Evolutionary conservation across 2,888 invertebrate species (phyloP).

Genomic region (Sepioteuthis lessoniana): DNA sequence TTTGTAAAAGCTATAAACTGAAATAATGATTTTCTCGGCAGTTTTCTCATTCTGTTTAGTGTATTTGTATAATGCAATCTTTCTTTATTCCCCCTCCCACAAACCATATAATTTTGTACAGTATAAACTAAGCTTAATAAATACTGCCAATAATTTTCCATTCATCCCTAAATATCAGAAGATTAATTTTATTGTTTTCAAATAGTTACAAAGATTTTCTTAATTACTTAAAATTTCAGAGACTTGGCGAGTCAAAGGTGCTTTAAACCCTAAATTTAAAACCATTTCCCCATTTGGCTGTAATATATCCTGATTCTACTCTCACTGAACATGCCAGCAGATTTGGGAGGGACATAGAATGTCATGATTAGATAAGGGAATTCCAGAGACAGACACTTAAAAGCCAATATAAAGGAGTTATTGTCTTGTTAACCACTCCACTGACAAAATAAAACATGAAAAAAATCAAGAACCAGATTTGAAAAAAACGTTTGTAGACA

Average conservation of each 20-base stretch:
- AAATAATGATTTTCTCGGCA: no score
- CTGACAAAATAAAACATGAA: background rate
- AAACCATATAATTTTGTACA: no score
- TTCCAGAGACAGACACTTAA: background rate
- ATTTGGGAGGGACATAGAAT: background rate
- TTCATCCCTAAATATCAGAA: background rate
- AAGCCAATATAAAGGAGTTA: background rate
- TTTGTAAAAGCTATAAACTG: no score
- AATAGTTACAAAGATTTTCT: conserved; percentile 3
- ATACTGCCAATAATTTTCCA: background rate
- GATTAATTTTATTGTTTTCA: background rate
- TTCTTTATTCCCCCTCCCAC: no score
- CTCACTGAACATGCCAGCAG: background rate
- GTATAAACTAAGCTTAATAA: no score
- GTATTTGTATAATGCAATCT: no score
- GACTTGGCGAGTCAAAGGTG: background rate
- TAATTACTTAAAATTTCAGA: background rate
- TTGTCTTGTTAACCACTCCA: background rate
- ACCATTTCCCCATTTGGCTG: background rate
- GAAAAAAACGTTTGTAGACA: background rate
- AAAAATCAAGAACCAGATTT: background rate
- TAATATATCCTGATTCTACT: background rate
- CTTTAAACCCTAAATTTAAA: background rate
- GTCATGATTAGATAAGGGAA: background rate
- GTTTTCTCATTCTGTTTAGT: no score